Base-by-base conservation (phyloP, 1,140 invertebrate genomes). In the Drosophila insularis region DNA sequence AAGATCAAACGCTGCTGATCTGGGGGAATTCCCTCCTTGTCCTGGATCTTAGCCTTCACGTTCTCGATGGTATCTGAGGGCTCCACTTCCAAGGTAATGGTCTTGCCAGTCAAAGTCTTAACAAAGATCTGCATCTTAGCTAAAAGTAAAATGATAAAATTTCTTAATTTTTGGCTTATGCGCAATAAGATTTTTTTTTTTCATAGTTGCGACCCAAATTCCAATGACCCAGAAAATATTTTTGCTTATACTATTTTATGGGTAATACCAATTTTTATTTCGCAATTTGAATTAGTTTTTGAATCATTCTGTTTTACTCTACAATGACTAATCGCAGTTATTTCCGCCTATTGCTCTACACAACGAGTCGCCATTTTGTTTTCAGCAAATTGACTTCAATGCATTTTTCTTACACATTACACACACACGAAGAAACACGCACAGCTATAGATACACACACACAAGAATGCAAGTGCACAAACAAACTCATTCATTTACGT, bases 41-140 rank as follows among this genome's bases (percentile, higher is more conserved):
- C 95, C 76, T 96, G 95, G 68, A 96, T 96, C 78, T 96, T 97
- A 1, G 96, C 95, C 82, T 96, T 97, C 1, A 97, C 95, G 94
- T 96, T 96, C 92, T 96, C 96, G 77, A 96, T 97, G 13, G 95
- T 96, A 82, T 97, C 96, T 93, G 95, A 96, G 31, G 95, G 94
- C 84, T 97, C 95, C 21, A 96, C 96, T n/a, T n/a, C n/a, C n/a
- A n/a, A n/a, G n/a, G n/a, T n/a, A n/a, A n/a, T n/a, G n/a, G n/a
- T n/a, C n/a, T n/a, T n/a, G n/a, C n/a, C n/a, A n/a, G n/a, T n/a
- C n/a, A n/a, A n/a, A 37, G 65, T 67, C 58, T 70, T 70, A 0
- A 97, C 96, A 90, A 96, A 96, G 81, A 96, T 96, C 92, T 93
- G 95, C 95, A 99, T 98, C 8, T 69, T 77, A 37, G 43, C 73